Evolutionary conservation across 2,797 vertebrate species (phyloP), one percentile per base, ranked within the genome.

Genomic region (Hippopotamyrus pictus): DNA sequence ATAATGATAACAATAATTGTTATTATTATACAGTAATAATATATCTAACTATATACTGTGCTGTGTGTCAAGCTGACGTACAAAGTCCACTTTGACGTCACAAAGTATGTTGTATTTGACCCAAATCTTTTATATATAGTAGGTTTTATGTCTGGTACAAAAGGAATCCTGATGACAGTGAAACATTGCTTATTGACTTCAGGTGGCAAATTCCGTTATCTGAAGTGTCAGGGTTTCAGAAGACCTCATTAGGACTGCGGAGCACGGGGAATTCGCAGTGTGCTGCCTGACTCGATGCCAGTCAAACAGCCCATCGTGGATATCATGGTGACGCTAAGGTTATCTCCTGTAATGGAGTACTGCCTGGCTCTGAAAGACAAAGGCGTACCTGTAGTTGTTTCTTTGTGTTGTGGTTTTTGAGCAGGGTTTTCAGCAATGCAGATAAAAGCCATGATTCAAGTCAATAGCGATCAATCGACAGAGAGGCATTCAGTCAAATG

Each of bases 91-190:
- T n/a, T n/a, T n/a, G n/a, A 62, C 8, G 7, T 62, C 8, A 22
- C 57, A 25, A 62, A 22, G 57, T 59, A 59, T 59, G 3, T 59
- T 59, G 57, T 59, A 22, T 59, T 59, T 59, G 7, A 59, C n/a
- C 57, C 22, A n/a, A 22, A 22, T 25, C 22, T 25, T 62, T 62
- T 62, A 59, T 62, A 25, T 62, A 9, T 25, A 62, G 7, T 9
- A 62, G 6, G n/a, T 0, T 22, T 22, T 59, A 22, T 62, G 57
- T n/a, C 87, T 91, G 87, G 86, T 93, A 91, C 88, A 91, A 73
- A 73, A 88, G 89, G 86, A 89, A 90, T 62, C 90, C 91, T 92
- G 93, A 92, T 93, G 91, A 92, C 89, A 92, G 92, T 90, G 86
- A 93, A 93, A 92, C 86, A 84, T 87, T 91, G 89, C 90, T 88